A percentile compares a stretch with the other conserved stretches of the same genome.
Evolutionary conservation across 2,888 invertebrate species (phyloP).

Genomic region (Tetranychus piercei): DNA sequence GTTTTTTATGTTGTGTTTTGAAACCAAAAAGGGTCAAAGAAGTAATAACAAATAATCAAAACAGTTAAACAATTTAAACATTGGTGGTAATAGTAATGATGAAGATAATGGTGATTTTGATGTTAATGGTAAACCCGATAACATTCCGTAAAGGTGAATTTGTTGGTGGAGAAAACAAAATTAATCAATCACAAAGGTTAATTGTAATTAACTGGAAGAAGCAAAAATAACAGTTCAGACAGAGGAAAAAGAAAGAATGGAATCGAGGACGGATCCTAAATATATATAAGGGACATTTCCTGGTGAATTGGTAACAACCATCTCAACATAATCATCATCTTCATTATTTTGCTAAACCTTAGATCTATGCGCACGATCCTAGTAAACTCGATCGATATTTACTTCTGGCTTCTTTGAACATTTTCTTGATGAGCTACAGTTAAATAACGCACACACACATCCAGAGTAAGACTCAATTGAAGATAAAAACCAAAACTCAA

Average conservation of each 20-base stretch:
- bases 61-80: too few relatives aligned
- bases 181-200: constrained; percentile 1
- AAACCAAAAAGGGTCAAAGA: too few relatives aligned
- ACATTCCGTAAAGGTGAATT: background rate
- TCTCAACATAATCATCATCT: background rate
- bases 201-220: background rate
- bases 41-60: too few relatives aligned
- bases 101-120: background rate
- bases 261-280: background rate
- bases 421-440: background rate
- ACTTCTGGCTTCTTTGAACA: background rate
- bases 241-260: background rate
- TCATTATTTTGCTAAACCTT: background rate
- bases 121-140: background rate
- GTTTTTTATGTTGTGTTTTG: too few relatives aligned
- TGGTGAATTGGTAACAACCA: background rate
- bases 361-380: background rate
- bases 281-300: background rate
- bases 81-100: too few relatives aligned
- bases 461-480: background rate
- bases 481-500: too few relatives aligned
- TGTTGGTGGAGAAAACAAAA: background rate
- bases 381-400: background rate
- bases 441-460: background rate
- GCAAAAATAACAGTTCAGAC: background rate